Evolutionary conservation across 2,113 vertebrate species (phyloP).

Genomic region (Serilophus lunatus): DNA sequence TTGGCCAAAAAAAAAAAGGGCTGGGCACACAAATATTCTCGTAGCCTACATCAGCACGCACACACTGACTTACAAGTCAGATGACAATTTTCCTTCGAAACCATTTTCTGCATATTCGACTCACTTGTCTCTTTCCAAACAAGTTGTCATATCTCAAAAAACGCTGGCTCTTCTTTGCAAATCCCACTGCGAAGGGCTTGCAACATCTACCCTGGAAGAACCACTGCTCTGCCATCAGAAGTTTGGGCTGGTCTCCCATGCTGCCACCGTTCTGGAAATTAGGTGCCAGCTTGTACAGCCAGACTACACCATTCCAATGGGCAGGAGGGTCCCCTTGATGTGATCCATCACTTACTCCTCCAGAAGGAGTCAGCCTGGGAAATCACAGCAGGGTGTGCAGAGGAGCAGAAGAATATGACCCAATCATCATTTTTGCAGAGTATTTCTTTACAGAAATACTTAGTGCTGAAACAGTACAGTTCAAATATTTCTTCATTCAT

Average conservation of each 20-base stretch:
- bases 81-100: background rate
- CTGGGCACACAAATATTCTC: background rate
- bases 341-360: background rate
- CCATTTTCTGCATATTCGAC: background rate
- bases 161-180: background rate
- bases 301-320: rapidly evolving
- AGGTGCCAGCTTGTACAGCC: background rate
- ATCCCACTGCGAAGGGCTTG: background rate
- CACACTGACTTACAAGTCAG: background rate
- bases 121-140: background rate
- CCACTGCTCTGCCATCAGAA: background rate
- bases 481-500: background rate
- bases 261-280: background rate
- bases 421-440: background rate
- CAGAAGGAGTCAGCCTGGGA: background rate
- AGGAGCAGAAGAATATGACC: background rate
- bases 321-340: background rate
- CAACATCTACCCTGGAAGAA: background rate
- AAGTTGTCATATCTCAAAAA: background rate
- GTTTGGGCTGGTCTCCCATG: rapidly evolving
- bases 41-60: background rate
- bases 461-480: background rate
- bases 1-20: background rate
- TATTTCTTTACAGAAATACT: background rate
- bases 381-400: rapidly evolving